A percentile compares a stretch with the other conserved stretches of the same genome.
These are phyloP conservation scores for Eutolmus rufibarbis DNA, from an alignment of 2,888 invertebrate species.

Conservation along the genomic window DNA sequence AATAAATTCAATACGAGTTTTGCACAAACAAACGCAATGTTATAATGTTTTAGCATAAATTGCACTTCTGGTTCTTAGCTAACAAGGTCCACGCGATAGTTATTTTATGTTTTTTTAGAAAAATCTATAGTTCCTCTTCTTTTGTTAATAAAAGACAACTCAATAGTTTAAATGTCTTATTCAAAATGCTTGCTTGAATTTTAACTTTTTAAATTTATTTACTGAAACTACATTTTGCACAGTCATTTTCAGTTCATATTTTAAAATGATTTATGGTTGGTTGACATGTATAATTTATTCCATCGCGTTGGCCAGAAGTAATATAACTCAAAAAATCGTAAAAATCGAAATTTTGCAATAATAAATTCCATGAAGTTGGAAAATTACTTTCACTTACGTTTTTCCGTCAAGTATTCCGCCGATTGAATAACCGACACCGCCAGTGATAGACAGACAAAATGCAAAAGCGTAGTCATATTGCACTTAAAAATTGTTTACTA, in stretches of 20 bases:
- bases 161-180: neutral
- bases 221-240: neutral
- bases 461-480: neutral
- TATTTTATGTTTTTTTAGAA: too few species aligned
- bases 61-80: neutral
- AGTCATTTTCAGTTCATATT: neutral
- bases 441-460: neutral
- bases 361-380: neutral
- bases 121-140: too few species aligned
- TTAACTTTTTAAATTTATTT: neutral
- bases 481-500: neutral
- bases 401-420: conserved; percentile 5
- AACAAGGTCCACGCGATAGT: neutral
- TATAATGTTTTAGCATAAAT: neutral
- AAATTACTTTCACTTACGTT: conserved; percentile 1
- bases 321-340: neutral
- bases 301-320: neutral
- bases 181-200: neutral
- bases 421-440: neutral
- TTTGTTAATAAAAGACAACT: neutral
- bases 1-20: neutral
- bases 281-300: neutral
- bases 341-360: neutral
- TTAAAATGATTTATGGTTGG: neutral
- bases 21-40: neutral